Evolutionary conservation across 2,797 vertebrate species (phyloP).

Genomic region (Chloroceryle amazona): DNA sequence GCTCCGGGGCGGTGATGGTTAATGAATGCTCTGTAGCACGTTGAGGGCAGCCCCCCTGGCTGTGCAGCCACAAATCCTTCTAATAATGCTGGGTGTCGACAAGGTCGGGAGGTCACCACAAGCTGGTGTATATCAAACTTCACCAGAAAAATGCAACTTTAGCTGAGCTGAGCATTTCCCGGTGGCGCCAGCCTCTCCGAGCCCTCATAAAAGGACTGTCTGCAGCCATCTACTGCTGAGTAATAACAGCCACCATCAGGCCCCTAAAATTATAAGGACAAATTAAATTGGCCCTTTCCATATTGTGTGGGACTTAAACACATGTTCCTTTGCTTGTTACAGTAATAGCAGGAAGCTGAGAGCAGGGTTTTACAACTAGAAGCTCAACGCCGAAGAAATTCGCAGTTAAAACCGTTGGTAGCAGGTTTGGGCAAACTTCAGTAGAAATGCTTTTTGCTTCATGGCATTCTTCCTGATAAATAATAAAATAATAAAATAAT

Average conservation of each 20-base stretch:
- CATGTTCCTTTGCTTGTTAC: constrained; percentile 1
- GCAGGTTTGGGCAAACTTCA: not conserved
- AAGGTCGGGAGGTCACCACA: constrained; percentile 41
- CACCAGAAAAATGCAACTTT: constrained; percentile 53
- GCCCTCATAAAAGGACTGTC: constrained; percentile 83
- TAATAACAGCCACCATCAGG: constrained; percentile 40
- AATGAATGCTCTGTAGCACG: constrained; percentile 14
- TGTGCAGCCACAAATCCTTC: constrained; percentile 58
- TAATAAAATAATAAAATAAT: not conserved
- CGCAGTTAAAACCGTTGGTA: not conserved
- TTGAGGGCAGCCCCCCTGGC: not conserved
- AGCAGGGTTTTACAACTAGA: not conserved
- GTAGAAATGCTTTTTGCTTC: not conserved
- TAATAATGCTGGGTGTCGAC: constrained; percentile 51
- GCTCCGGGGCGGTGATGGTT: not conserved
- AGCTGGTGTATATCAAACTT: constrained; percentile 48
- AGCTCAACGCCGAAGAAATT: not conserved
- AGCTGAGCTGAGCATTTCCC: constrained; percentile 68
- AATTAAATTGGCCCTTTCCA: constrained; percentile 69
- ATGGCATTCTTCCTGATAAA: accelerated
- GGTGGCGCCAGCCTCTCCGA: constrained; percentile 84
- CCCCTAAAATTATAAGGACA: constrained; percentile 51
- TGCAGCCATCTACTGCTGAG: constrained; percentile 59
- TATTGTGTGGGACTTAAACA: constrained; percentile 1
- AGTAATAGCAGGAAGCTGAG: constrained; percentile 9